Base-by-base conservation (phyloP, 2,888 invertebrate species). In the Acrocyrtus sp. region DNA sequence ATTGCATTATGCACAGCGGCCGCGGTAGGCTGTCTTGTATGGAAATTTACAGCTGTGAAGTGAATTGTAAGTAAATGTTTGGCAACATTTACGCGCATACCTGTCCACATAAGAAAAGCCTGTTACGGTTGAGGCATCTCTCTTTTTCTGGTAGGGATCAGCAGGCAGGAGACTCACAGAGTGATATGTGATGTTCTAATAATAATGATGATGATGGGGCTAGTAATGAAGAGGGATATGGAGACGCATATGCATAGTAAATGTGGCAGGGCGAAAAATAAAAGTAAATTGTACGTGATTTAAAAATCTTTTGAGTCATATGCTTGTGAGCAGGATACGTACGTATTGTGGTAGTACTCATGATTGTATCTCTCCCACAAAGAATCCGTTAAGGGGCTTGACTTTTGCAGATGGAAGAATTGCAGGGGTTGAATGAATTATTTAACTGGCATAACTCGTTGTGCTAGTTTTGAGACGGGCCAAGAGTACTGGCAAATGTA, bases 361-460 rank as follows among this genome's bases (percentile, higher is more conserved):
- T 57, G 27, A 53, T 43, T 69, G 62, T 56, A 34, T 34, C 63
- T 63, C 15, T 48, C 29, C 24, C 47, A 61, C 27, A 47, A 45
- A 66, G 53, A 54, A 53, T 72, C 72, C 72, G 72, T 72, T 72
- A 72, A 66, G 72, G 72, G 72, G 72, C 19, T 72, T 41, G 26
- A 27, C 41, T 45, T 66, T 56, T 39, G 47, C 48, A 65, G 65
- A 72, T 72, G 39, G 65, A 72, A 47, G 65, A 65, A 72, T 58
- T 60, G 26, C 48, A 72, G 65, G 34, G 72, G 72, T 58, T 60
- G 58, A 65, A 72, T 66, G 65, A 65, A 65, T 72, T 41, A 72
- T 58, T 65, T 19, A 60, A 72, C 53, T 24, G 53, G 29, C 53
- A 65, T 72, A 66, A 72, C 72, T 66, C 24, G 72, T 65, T 72